These are phyloP conservation scores for Vulpes vulpes DNA, from an alignment of 2,113 vertebrate genomes.

Conservation along the genomic window DNA sequence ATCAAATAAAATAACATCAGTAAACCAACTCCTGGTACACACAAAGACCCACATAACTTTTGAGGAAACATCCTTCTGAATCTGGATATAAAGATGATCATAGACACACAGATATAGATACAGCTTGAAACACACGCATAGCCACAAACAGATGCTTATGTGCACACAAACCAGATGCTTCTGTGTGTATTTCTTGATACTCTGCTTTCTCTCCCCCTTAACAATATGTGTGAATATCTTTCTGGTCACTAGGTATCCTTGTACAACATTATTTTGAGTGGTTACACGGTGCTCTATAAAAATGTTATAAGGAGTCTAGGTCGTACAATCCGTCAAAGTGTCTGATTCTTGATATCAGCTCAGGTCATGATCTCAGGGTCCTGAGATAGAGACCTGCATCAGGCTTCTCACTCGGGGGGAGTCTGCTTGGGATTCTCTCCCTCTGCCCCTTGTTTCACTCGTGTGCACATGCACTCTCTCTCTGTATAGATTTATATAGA, in stretches of 20 bases:
- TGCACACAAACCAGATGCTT: neutral
- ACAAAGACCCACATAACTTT: neutral
- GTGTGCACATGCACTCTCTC: accelerated
- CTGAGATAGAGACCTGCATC: neutral
- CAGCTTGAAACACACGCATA: neutral
- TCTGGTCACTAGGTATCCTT: neutral
- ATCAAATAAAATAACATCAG: neutral
- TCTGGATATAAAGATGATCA: neutral
- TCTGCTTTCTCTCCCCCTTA: neutral
- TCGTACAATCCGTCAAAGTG: neutral
- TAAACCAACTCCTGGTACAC: neutral
- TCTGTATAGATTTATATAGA: neutral
- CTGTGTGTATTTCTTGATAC: neutral
- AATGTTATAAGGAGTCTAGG: neutral
- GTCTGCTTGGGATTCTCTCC: neutral
- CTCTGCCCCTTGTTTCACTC: neutral
- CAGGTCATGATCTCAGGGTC: neutral
- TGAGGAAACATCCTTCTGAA: neutral
- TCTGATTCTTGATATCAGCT: neutral
- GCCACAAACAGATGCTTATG: neutral
- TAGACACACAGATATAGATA: neutral
- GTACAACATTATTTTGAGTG: neutral
- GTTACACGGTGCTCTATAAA: neutral
- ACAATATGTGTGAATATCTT: neutral
- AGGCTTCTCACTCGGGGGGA: neutral